phyloP scores from a whole-genome alignment of 1,140 invertebrate species.

The Euwallacea fornicatus region DNA sequence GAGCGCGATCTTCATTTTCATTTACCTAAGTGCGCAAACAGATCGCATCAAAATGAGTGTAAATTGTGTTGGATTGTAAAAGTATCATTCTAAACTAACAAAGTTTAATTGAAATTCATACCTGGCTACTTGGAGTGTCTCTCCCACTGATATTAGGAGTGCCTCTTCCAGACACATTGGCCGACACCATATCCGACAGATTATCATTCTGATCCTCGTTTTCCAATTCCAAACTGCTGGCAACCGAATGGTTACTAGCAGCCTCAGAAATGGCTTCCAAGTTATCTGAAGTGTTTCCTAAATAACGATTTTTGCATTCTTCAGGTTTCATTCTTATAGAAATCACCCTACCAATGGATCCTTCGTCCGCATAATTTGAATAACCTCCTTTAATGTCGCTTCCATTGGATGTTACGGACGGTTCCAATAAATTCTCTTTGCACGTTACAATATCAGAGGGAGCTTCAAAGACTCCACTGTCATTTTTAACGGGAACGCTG shows the following conservation, averaged over 20 bases:
- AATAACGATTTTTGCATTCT: not conserved
- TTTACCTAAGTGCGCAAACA: slow-evolving; percentile 57
- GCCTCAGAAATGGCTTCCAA: slow-evolving; percentile 93
- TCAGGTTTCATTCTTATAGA: not conserved
- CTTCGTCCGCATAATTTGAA: slow-evolving; percentile 87
- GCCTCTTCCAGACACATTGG: slow-evolving; percentile 89
- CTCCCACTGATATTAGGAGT: slow-evolving; percentile 78
- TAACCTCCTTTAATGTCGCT: slow-evolving; percentile 33
- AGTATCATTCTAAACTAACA: slow-evolving; percentile 53
- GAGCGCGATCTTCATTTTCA: slow-evolving; percentile 70
- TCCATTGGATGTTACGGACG: not conserved
- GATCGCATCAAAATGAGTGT: not conserved
- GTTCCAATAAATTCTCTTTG: slow-evolving; percentile 19
- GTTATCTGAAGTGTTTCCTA: slow-evolving; percentile 88
- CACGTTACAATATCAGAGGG: slow-evolving; percentile 10
- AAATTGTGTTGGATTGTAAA: not conserved
- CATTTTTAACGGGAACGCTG: slow-evolving; percentile 36
- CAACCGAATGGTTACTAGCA: slow-evolving; percentile 91
- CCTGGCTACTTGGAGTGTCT: slow-evolving; percentile 91
- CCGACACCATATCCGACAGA: slow-evolving; percentile 92
- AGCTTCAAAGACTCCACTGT: slow-evolving; percentile 24
- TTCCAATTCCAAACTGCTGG: slow-evolving; percentile 84
- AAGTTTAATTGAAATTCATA: too few species aligned
- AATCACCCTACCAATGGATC: slow-evolving; percentile 57
- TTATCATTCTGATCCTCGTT: slow-evolving; percentile 85